Conservation (phyloP, 2,113 vertebrate species). For the Hyla sarda region DNA sequence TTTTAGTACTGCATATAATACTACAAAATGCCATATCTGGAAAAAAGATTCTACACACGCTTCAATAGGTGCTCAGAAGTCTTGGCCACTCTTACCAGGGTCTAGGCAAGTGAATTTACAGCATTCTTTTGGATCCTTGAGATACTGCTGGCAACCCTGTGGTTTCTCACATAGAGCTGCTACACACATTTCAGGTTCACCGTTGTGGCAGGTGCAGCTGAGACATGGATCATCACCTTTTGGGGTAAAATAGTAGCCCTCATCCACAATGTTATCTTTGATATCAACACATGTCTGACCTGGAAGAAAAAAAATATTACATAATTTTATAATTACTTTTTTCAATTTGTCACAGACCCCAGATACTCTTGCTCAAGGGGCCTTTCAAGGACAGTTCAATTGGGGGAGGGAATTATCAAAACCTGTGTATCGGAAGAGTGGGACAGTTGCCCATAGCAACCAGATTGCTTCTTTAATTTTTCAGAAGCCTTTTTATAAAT, state of each 20-base stretch:
- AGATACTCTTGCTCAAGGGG: no score
- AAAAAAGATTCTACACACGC: no score
- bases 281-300: slow-evolving; percentile 98
- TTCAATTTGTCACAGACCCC: neutral
- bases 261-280: slow-evolving; percentile 95
- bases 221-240: slow-evolving; percentile 96
- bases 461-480: no score
- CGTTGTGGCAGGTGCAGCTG: slow-evolving; percentile 95
- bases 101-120: slow-evolving; percentile 98
- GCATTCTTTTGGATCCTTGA: slow-evolving; percentile 96
- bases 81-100: slow-evolving; percentile 77
- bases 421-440: no score
- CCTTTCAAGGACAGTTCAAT: no score
- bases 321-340: neutral
- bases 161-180: slow-evolving; percentile 94
- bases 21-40: no score
- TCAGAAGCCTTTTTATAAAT: no score
- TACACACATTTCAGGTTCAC: slow-evolving; percentile 97
- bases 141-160: slow-evolving; percentile 93
- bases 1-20: no score
- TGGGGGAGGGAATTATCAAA: no score
- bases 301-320: slow-evolving; percentile 63
- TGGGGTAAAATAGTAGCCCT: slow-evolving; percentile 97
- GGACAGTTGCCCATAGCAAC: no score
- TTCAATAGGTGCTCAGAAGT: no score